Evolutionary conservation across 2,113 vertebrate species (phyloP), one percentile per base, ranked within the genome.

Genomic region (Cryptotis parvus): DNA sequence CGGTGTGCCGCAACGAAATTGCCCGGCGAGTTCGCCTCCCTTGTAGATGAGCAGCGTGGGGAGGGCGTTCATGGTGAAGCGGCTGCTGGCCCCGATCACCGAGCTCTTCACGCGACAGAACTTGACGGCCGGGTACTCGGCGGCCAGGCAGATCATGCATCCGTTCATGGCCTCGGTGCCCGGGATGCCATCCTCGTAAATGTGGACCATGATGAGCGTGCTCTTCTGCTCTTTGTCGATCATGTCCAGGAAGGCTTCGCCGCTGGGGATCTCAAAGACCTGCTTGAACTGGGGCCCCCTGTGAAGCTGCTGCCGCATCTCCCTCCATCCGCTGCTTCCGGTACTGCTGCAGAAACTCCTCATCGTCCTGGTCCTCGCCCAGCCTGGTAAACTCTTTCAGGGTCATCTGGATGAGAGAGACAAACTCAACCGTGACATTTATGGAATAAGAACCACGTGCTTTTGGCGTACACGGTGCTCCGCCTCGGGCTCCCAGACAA

Each of bases 1-100:
- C 99, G 0, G 99, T 99, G 96, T 99, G 98, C 9, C 99, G 98
- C n/a, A 92, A 99, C 98, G n/a, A 99, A 99, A 86, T 99, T 99
- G 20, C 99, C 99, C 99, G 0, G 99, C 98, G 95, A 99, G 97
- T 92, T 99, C 99, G 0, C 99, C 99, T 0, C 97, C 98, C 94
- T 99, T 99, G 92, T 99, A 99, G 87, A 99, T 97, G 27, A 99
- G 98, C 94, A 99, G 96, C 0, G 99, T 99, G 0, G 99, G 99
- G 85, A 99, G 98, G 31, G 99, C 99, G 0, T 98, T 98, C 84
- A 96, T 98, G 45, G 99, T 98, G 96, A 99, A 99, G 84, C 98
- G 98, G 9, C 98, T 93, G 79, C 99, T 99, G 92, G 99, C 98
- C 58, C 99, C 99, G 9, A 99, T 98, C 66, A 99, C 98, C 0